phyloP scores from a whole-genome alignment of 1,140 invertebrate genomes.

The Drosophila ironensis region DNA sequence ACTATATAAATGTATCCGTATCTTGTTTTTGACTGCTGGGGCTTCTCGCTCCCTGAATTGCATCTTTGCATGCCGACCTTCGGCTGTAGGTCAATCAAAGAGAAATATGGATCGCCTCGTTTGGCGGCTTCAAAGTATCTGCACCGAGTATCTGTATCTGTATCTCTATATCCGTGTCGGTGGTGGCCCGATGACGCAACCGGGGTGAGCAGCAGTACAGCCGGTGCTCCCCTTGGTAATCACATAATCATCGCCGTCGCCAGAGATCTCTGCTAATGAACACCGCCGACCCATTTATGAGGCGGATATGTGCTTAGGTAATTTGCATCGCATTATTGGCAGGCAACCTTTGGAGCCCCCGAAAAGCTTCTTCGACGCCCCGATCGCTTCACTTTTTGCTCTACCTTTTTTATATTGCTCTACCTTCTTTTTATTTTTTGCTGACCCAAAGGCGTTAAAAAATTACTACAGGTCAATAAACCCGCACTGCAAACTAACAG shows the following conservation, averaged over 20 bases:
- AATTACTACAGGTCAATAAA: constrained; percentile 56
- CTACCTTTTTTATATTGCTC: constrained; percentile 31
- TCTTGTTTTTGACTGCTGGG: constrained; percentile 53
- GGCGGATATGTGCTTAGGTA: constrained; percentile 58
- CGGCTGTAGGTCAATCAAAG: constrained; percentile 77
- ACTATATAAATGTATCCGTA: constrained; percentile 11
- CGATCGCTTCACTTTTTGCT: constrained; percentile 1
- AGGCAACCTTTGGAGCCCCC: constrained; percentile 53
- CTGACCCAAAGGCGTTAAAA: constrained; percentile 50
- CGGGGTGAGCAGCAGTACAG: constrained; percentile 23
- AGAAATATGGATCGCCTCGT: constrained; percentile 46
- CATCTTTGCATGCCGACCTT: constrained; percentile 78
- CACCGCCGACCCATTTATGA: constrained; percentile 33
- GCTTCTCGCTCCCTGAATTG: constrained; percentile 59
- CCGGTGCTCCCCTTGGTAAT: constrained; percentile 20
- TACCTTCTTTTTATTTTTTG: constrained; percentile 31
- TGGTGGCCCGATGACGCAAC: constrained; percentile 28
- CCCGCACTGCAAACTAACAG: constrained; percentile 34
- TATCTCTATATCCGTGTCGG: constrained; percentile 10
- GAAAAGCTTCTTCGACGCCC: constrained; percentile 11
- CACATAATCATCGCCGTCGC: constrained; percentile 31
- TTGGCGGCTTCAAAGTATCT: constrained; percentile 31
- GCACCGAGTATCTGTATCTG: constrained; percentile 23
- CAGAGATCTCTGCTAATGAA: constrained; percentile 43
- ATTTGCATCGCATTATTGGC: constrained; percentile 48